These are phyloP conservation scores for Serranus cabrilla DNA, from an alignment of 2,797 vertebrate genomes.

Conservation along the genomic window DNA sequence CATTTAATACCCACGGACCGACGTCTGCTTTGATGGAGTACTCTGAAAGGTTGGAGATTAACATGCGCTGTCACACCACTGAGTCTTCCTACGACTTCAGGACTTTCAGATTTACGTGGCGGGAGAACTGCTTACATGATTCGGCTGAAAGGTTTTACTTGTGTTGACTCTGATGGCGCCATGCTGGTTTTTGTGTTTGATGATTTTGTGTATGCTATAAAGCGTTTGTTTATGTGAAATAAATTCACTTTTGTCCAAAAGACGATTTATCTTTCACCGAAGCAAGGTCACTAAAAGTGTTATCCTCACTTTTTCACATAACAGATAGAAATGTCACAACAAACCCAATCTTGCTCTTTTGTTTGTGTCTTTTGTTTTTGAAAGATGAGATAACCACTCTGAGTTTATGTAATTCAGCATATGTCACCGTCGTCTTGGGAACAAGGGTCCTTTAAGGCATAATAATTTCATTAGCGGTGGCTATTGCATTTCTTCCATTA, in stretches of 20 bases:
- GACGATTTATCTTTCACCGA: slow-evolving; percentile 45
- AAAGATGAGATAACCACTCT: slow-evolving; percentile 59
- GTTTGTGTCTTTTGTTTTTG: slow-evolving; percentile 55
- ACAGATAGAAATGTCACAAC: slow-evolving; percentile 55
- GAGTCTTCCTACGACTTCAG: slow-evolving; percentile 45
- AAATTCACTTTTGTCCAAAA: slow-evolving; percentile 33
- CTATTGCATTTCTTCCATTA: slow-evolving; percentile 76
- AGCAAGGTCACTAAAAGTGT: slow-evolving; percentile 46
- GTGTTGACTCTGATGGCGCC: slow-evolving; percentile 31
- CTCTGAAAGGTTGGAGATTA: slow-evolving; percentile 72
- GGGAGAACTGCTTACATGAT: slow-evolving; percentile 47
- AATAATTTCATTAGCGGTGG: slow-evolving; percentile 79
- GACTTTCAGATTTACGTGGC: slow-evolving; percentile 50
- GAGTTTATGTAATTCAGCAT: slow-evolving; percentile 64
- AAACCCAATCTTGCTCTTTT: slow-evolving; percentile 44
- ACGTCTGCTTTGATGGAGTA: slow-evolving; percentile 65
- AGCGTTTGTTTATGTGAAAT: slow-evolving; percentile 28
- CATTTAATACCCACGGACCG: slow-evolving; percentile 68
- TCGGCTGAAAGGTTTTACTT: slow-evolving; percentile 39
- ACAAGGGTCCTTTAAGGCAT: slow-evolving; percentile 63
- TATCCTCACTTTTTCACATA: slow-evolving; percentile 27
- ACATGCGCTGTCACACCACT: slow-evolving; percentile 34
- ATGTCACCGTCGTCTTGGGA: slow-evolving; percentile 63
- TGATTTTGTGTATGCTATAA: slow-evolving; percentile 27
- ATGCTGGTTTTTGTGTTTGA: slow-evolving; percentile 7